A percentile compares a stretch with the other conserved stretches of the same genome.
These are phyloP conservation scores for Lepisosteus osseus DNA, from an alignment of 2,113 vertebrate genomes.

Conservation along the genomic window DNA sequence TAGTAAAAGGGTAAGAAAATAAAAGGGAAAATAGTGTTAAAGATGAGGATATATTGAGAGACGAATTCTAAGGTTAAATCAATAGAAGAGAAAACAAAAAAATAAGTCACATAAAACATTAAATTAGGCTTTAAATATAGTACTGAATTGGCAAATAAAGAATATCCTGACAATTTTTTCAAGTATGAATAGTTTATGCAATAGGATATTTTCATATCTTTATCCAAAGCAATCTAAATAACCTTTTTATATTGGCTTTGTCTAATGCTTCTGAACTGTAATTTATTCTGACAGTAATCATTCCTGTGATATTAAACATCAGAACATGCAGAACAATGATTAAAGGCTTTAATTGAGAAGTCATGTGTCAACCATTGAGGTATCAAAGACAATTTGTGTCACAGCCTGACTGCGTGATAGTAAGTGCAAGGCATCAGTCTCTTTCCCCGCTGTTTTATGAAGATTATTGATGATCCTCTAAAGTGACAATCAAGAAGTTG, in stretches of 20 bases:
- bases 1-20: no score
- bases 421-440: constrained; percentile 8
- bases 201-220: neutral
- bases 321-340: constrained; percentile 3
- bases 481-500: constrained; percentile 39
- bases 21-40: no score
- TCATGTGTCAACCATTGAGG: neutral
- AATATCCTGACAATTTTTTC: neutral
- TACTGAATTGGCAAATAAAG: no score
- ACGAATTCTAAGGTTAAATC: no score
- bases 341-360: constrained; percentile 7
- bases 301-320: constrained; percentile 9
- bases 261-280: neutral
- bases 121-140: no score
- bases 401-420: neutral
- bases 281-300: constrained; percentile 4
- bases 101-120: no score
- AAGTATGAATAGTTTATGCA: neutral
- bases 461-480: constrained; percentile 36
- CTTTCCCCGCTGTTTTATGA: constrained; percentile 23
- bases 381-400: neutral
- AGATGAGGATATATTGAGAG: no score
- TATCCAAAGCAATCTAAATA: neutral
- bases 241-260: neutral
- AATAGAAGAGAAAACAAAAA: no score